Evolutionary conservation across 30 jellyfish, hydroid and myxozoan species (phyloP).

Genomic region (Nemopilema nomurai): DNA sequence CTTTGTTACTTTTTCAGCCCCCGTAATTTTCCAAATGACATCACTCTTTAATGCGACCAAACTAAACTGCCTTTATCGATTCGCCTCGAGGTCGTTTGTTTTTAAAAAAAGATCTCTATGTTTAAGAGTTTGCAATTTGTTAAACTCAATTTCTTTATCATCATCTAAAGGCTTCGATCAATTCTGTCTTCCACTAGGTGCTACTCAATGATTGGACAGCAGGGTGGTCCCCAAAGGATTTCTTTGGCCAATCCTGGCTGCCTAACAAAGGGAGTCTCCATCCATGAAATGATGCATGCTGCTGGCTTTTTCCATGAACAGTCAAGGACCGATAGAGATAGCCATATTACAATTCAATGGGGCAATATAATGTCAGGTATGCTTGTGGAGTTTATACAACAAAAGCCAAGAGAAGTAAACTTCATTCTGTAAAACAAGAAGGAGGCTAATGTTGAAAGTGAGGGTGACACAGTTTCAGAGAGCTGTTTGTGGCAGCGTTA

Average conservation of each 20-base stretch:
- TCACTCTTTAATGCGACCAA: too few relatives aligned
- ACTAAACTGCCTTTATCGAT: too few relatives aligned
- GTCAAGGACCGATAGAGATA: constrained; percentile 56
- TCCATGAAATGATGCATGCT: constrained; percentile 94
- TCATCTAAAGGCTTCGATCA: neutral
- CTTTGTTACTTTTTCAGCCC: too few relatives aligned
- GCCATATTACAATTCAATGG: constrained; percentile 23
- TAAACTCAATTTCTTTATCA: neutral
- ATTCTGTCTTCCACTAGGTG: constrained; percentile 57
- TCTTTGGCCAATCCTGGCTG: constrained; percentile 87
- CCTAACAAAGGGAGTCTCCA: constrained; percentile 72
- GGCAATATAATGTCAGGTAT: constrained; percentile 33
- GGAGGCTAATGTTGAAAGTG: neutral
- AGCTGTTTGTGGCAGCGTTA: too few relatives aligned
- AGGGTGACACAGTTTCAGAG: too few relatives aligned
- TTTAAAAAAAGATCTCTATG: too few relatives aligned
- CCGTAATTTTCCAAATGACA: too few relatives aligned
- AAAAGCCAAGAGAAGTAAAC: too few relatives aligned
- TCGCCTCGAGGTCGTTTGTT: too few relatives aligned
- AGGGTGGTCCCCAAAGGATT: constrained; percentile 84
- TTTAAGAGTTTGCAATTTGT: neutral
- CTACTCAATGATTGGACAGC: constrained; percentile 87
- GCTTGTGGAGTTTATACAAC: too few relatives aligned
- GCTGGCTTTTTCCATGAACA: constrained; percentile 74
- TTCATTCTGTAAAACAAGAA: neutral